Percentiles rank a stretch among this genome's conserved stretches.
Conservation (phyloP, 2,113 vertebrate species). For the Tapirus terrestris region DNA sequence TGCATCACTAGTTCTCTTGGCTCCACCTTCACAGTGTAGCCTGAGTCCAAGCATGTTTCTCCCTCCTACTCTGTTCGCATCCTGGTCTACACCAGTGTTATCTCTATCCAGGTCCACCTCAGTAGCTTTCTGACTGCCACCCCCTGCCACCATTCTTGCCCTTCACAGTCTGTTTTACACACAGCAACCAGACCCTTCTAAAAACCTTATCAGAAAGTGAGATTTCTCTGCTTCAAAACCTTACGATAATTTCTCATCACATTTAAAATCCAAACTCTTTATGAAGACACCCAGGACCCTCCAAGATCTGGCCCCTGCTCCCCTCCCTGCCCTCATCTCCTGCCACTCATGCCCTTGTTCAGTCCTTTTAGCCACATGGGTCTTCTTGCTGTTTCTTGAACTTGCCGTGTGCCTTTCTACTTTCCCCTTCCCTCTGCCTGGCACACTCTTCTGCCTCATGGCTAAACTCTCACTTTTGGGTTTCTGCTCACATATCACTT, state of each 20-base stretch:
- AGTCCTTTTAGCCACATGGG: not conserved
- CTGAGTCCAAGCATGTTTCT: not conserved
- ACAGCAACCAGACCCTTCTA: not conserved
- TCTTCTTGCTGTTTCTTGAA: not conserved
- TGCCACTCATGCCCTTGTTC: not conserved
- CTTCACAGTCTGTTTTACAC: not conserved
- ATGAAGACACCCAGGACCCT: not conserved
- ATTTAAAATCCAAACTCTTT: not conserved
- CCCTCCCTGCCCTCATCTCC: not conserved
- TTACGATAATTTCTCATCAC: not conserved
- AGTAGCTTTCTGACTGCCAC: not conserved
- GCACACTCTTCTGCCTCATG: not conserved
- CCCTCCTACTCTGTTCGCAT: not conserved
- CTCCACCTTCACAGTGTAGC: not conserved
- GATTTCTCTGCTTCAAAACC: not conserved
- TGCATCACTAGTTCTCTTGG: not conserved
- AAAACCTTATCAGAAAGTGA: not conserved
- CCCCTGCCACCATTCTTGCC: not conserved
- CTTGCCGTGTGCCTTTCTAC: not conserved
- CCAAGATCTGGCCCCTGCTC: not conserved
- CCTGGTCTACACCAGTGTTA: not conserved
- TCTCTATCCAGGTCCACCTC: not conserved
- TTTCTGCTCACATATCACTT: constrained; percentile 13
- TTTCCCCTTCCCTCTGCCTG: not conserved
- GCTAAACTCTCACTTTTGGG: not conserved